Evolutionary conservation across 2,888 invertebrate species (phyloP).

Genomic region (Pachydiplax longipennis): DNA sequence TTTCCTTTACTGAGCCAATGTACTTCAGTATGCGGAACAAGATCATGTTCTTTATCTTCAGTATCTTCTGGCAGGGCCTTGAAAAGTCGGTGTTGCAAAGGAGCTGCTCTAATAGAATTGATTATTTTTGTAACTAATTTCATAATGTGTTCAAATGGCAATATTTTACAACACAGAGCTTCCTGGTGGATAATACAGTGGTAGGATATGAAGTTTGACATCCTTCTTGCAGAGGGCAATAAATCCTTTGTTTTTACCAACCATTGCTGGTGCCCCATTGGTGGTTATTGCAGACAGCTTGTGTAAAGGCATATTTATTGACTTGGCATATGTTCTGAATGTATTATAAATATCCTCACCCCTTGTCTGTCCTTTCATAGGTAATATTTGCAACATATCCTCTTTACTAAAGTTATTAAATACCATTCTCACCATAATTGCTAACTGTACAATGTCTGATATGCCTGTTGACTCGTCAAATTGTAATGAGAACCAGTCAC

Average conservation of each 20-base stretch:
- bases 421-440: constrained; percentile 51
- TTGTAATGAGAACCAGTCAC: constrained; percentile 50
- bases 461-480: constrained; percentile 49
- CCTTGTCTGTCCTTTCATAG: constrained; percentile 50
- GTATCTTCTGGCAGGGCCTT: background rate
- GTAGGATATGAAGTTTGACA: background rate
- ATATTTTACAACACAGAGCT: background rate
- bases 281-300: constrained; percentile 48
- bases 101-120: background rate
- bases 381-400: constrained; percentile 46
- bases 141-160: background rate
- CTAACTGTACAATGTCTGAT: constrained; percentile 48
- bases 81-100: background rate
- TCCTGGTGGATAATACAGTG: too few species aligned
- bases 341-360: constrained; percentile 50
- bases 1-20: too few species aligned
- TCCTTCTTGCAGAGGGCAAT: background rate
- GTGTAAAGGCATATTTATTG: constrained; percentile 50
- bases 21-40: too few species aligned
- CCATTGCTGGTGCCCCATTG: background rate
- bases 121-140: too few species aligned
- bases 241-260: background rate
- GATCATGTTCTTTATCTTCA: too few species aligned
- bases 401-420: constrained; percentile 33
- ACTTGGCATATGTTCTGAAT: constrained; percentile 45